These are phyloP conservation scores for Epicampocera succincta DNA, from an alignment of 2,888 invertebrate genomes.

Conservation along the genomic window DNA sequence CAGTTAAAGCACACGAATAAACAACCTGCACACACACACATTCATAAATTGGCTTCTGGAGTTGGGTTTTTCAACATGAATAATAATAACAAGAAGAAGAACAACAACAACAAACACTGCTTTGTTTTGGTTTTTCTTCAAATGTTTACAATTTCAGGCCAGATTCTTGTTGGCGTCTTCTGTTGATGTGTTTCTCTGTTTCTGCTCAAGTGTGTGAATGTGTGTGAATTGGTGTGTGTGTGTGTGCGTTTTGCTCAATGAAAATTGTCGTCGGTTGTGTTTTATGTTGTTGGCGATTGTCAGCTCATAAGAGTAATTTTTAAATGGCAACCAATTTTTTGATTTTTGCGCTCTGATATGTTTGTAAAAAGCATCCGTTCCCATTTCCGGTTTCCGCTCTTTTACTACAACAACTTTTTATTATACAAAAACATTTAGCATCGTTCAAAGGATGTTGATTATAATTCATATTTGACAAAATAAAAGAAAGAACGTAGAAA, in stretches of 20 bases:
- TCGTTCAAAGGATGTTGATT: conserved; percentile 52
- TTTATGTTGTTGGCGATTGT: conserved; percentile 44
- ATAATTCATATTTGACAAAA: conserved; percentile 50
- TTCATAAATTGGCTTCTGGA: conserved; percentile 38
- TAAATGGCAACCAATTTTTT: conserved; percentile 68
- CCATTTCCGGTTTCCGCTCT: conserved; percentile 78
- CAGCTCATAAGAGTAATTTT: conserved; percentile 60
- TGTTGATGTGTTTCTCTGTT: conserved; percentile 18
- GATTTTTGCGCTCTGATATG: conserved; percentile 71
- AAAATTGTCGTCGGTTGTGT: conserved; percentile 20
- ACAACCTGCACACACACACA: conserved; percentile 4
- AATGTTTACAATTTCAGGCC: conserved; percentile 21
- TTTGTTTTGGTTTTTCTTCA: conserved; percentile 35
- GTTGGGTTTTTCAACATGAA: conserved; percentile 1
- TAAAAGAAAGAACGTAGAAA: conserved; percentile 4
- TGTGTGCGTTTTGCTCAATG: conserved; percentile 34
- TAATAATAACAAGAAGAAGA: neutral
- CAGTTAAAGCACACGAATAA: neutral
- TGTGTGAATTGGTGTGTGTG: neutral
- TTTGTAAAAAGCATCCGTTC: conserved; percentile 73
- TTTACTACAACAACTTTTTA: conserved; percentile 52
- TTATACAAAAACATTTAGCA: conserved; percentile 54
- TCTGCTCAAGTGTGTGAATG: neutral
- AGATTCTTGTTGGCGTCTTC: conserved; percentile 21
- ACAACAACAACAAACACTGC: neutral